A percentile compares a stretch with the other conserved stretches of the same genome.
Conservation (phyloP, 2,113 vertebrate genomes). For the Guaruba guarouba region DNA sequence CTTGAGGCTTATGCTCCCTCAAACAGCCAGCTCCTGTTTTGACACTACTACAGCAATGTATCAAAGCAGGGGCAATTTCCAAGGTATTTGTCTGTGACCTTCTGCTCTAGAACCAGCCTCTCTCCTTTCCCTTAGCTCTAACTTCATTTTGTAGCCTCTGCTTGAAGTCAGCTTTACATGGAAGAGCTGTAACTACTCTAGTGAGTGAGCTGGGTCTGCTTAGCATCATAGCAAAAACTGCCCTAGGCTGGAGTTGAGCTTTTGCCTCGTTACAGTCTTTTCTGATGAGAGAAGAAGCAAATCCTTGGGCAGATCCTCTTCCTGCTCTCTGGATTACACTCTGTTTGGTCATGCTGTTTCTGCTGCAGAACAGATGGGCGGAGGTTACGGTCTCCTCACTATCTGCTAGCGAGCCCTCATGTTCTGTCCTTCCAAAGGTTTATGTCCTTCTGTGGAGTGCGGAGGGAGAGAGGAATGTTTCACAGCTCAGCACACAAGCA, state of each 20-base stretch:
- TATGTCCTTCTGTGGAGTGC: neutral
- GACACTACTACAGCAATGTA: accelerated
- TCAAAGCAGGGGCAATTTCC: neutral
- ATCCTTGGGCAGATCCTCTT: neutral
- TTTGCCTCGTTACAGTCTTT: neutral
- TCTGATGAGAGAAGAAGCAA: neutral
- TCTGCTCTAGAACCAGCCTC: neutral
- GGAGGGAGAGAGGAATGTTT: neutral
- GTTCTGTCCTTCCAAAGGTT: neutral
- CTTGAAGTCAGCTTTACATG: neutral
- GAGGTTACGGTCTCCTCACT: neutral
- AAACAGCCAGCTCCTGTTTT: neutral
- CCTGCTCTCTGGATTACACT: neutral
- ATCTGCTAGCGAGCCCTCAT: neutral
- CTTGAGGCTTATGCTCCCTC: neutral
- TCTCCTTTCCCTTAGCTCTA: neutral
- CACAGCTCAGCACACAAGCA: neutral
- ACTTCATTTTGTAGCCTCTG: neutral
- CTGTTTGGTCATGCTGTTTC: neutral
- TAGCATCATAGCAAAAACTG: neutral
- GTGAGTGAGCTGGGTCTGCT: neutral
- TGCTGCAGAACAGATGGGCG: conserved; percentile 8
- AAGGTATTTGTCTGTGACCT: neutral
- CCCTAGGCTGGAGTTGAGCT: neutral
- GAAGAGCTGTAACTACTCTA: neutral